A percentile compares a stretch with the other conserved stretches of the same genome.
Conservation (phyloP, 1,140 invertebrate species). For the Meloidogyne hapla region DNA sequence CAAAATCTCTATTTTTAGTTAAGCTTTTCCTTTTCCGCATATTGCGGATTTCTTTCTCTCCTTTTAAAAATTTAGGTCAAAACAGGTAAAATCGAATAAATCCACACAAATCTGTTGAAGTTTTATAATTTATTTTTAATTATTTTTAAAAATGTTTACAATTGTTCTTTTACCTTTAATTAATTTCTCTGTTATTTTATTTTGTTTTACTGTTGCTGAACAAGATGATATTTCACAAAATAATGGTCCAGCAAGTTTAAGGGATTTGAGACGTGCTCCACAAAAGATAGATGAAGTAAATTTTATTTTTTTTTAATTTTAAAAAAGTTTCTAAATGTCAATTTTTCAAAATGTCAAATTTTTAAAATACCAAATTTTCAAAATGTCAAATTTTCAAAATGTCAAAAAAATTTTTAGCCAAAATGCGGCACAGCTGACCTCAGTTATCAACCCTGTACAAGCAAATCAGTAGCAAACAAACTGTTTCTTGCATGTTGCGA, state of each 20-base stretch:
- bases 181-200: background rate
- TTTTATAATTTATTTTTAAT: too few species aligned
- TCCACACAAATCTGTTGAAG: too few species aligned
- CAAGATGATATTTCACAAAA: background rate
- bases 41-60: too few species aligned
- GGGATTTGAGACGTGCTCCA: background rate
- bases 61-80: too few species aligned
- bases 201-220: background rate
- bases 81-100: too few species aligned
- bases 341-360: too few species aligned
- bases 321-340: too few species aligned
- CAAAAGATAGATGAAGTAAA: background rate
- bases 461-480: slow-evolving; percentile 37
- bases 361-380: too few species aligned
- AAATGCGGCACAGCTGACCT: slow-evolving; percentile 35
- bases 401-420: slow-evolving; percentile 2
- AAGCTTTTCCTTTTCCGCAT: too few species aligned
- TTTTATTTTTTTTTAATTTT: background rate
- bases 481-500: slow-evolving; percentile 34
- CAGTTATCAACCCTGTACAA: slow-evolving; percentile 43
- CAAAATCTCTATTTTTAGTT: too few species aligned
- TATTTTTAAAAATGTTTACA: background rate
- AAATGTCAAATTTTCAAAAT: too few species aligned
- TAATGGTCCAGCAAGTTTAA: background rate
- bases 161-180: background rate